Evolutionary conservation across 2,113 vertebrate species (phyloP).

Genomic region (Gymnorhina tibicen): DNA sequence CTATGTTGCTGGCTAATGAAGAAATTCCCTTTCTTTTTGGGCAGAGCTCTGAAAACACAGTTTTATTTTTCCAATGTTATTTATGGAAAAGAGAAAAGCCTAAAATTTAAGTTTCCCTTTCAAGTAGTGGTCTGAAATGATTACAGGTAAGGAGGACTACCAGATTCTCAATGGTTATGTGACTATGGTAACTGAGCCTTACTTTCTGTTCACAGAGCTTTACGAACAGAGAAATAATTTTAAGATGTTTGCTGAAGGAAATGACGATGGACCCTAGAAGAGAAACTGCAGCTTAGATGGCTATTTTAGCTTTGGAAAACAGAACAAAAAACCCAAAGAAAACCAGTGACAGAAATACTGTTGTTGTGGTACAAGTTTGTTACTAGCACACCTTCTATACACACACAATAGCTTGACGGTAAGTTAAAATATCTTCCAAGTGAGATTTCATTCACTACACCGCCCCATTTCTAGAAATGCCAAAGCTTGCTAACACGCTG

Average conservation of each 20-base stretch:
- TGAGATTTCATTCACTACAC: constrained; percentile 35
- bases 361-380: constrained; percentile 71
- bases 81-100: constrained; percentile 45
- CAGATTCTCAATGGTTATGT: constrained; percentile 57
- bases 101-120: constrained; percentile 63
- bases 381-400: constrained; percentile 61
- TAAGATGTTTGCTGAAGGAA: constrained; percentile 51
- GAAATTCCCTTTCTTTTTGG: constrained; percentile 44
- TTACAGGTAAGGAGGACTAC: constrained; percentile 52
- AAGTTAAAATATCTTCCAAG: constrained; percentile 48
- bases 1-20: constrained; percentile 21
- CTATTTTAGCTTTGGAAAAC: constrained; percentile 69
- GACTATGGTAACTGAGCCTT: constrained; percentile 66
- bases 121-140: constrained; percentile 68
- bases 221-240: constrained; percentile 49
- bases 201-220: constrained; percentile 52
- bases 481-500: not conserved
- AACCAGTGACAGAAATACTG: constrained; percentile 74
- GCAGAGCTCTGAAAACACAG: constrained; percentile 44
- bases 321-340: constrained; percentile 33
- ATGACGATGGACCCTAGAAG: constrained; percentile 54
- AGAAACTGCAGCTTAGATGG: constrained; percentile 68
- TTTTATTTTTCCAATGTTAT: constrained; percentile 20
- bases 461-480: constrained; percentile 26
- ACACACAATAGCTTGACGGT: constrained; percentile 42